Conservation (phyloP, 2,113 vertebrate species). For the Echinops telfairi region DNA sequence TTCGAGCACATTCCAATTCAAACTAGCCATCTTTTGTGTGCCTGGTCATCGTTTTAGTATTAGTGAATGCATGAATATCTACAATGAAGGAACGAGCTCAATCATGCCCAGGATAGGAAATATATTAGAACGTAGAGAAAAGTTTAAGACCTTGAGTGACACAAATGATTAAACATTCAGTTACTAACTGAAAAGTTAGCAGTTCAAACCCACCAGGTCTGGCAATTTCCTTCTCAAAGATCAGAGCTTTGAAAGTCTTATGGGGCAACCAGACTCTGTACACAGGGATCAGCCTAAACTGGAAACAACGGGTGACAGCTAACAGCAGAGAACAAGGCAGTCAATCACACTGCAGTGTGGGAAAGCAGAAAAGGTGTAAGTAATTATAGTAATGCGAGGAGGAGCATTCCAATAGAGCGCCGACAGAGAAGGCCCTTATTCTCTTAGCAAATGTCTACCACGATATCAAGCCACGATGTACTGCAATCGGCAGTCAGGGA, state of each 20-base stretch:
- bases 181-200: neutral
- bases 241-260: neutral
- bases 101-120: neutral
- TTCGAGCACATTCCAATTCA: neutral
- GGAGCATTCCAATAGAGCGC: neutral
- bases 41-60: neutral
- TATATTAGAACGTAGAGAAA: constrained; percentile 3
- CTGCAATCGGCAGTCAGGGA: rapidly evolving
- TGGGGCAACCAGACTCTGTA: neutral
- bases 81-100: neutral
- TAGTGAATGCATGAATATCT: neutral
- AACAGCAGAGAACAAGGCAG: neutral
- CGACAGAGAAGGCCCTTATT: neutral
- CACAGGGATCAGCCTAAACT: neutral
- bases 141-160: neutral
- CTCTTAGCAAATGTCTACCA: neutral
- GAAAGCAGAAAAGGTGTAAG: neutral
- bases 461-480: neutral
- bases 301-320: neutral
- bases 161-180: neutral
- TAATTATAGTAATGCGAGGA: neutral
- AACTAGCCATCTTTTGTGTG: neutral
- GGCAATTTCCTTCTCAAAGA: neutral
- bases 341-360: neutral
- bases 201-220: neutral